A percentile compares a stretch with the other conserved stretches of the same genome.
Conservation (phyloP, 1,140 invertebrate genomes). For the Drosophila nigromelanica region DNA sequence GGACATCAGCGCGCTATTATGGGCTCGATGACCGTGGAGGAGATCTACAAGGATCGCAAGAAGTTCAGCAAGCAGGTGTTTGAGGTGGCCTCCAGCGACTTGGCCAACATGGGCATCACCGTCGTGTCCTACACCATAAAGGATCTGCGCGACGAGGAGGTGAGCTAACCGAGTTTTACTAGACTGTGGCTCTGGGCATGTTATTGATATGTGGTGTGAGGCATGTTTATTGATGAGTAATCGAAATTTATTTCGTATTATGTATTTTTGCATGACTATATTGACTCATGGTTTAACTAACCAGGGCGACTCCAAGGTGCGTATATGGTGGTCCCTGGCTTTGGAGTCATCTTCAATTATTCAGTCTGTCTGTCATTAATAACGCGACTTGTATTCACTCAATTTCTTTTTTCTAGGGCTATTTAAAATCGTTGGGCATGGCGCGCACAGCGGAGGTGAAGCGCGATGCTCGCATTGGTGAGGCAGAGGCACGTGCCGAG, state of each 20-base stretch:
- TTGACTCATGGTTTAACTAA: constrained; percentile 49
- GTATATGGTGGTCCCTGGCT: constrained; percentile 44
- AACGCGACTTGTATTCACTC: not conserved
- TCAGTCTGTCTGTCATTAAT: not conserved
- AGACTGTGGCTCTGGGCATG: constrained; percentile 2
- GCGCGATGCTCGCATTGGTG: constrained; percentile 97
- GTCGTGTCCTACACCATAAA: constrained; percentile 99
- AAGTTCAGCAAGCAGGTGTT: constrained; percentile 99
- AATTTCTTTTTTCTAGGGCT: constrained; percentile 88
- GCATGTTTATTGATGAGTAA: constrained; percentile 20
- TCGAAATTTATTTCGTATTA: constrained; percentile 35
- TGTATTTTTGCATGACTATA: constrained; percentile 74
- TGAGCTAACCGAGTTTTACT: constrained; percentile 80
- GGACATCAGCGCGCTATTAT: constrained; percentile 99
- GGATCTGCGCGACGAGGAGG: constrained; percentile 98
- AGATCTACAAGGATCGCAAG: constrained; percentile 99
- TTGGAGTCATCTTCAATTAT: constrained; percentile 9
- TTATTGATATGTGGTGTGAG: not conserved
- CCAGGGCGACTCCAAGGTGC: constrained; percentile 85
- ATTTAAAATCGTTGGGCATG: constrained; percentile 97
- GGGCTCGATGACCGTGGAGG: constrained; percentile 99
- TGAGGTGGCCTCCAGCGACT: constrained; percentile 96
- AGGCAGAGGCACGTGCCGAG: constrained; percentile 95
- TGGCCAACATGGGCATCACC: constrained; percentile 99
- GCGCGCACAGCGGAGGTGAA: constrained; percentile 98